Evolutionary conservation across 2,113 vertebrate genomes (phyloP), one percentile per base, ranked within the genome.

Genomic region (Brachirus orientalis): DNA sequence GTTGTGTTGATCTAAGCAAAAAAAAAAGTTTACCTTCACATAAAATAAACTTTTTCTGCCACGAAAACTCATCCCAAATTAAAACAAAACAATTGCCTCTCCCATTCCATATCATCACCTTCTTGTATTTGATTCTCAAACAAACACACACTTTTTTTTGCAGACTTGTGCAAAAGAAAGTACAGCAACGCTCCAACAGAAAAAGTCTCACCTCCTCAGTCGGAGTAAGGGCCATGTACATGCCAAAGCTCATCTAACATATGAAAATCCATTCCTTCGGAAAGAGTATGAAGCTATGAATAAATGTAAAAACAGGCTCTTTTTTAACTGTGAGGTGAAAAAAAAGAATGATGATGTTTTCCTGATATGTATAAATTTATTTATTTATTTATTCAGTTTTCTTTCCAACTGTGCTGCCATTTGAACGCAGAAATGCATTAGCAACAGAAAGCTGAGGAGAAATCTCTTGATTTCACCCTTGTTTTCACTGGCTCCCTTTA

Each of bases 361-460:
- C 54, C 10, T 19, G 55, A 14, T 81, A 28, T 28, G 5, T 75
- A 67, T 75, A 57, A n/a, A n/a, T n/a, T n/a, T 69, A 54, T 73
- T 53, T 75, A 40, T 84, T 73, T 67, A 10, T 56, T 50, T 71
- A 8, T 51, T 51, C 44, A 53, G 43, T 59, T 72, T 22, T 56
- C n/a, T 70, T 63, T 72, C 41, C 63, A 63, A 57, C 69, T 51
- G 67, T 69, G 62, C 53, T 80, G 76, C 69, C 74, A 63, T 76
- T 79, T 76, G 75, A 84, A 77, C 54, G 80, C 9, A 72, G 69
- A 69, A 67, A 55, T 28, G 28, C 64, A 80, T 72, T 56, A 83
- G 57, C 63, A 45, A 43, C 55, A 57, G 64, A 74, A 51, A 70
- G 69, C 45, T 60, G 62, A 52, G 9, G 20, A 37, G 19, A 63